A percentile compares a stretch with the other conserved stretches of the same genome.
phyloP scores from a whole-genome alignment of 2,888 invertebrate species.

The Serripes groenlandicus region DNA sequence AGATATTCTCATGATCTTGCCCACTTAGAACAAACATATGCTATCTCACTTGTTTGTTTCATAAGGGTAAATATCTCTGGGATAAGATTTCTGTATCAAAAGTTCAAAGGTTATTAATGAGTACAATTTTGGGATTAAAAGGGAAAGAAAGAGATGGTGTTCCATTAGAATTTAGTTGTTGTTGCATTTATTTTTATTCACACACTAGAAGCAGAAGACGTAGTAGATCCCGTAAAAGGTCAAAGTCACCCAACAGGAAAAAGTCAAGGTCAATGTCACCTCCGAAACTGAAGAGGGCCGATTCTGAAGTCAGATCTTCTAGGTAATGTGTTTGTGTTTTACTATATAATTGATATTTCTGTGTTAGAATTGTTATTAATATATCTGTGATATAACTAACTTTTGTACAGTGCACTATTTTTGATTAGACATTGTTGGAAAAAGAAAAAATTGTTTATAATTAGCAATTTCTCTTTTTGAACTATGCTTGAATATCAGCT shows the following conservation, averaged over 20 bases:
- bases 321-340: slow-evolving; percentile 33
- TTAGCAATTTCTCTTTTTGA: too few relatives aligned
- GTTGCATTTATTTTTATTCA: too few relatives aligned
- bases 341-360: background rate
- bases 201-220: slow-evolving; percentile 29
- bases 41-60: background rate
- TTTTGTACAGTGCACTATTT: too few relatives aligned
- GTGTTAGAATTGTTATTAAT: background rate
- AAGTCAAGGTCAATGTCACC: slow-evolving; percentile 76
- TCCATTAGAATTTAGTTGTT: too few relatives aligned
- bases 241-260: slow-evolving; percentile 48
- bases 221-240: slow-evolving; percentile 50
- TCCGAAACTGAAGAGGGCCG: slow-evolving; percentile 75
- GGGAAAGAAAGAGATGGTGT: too few relatives aligned
- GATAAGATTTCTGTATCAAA: background rate
- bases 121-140: too few relatives aligned
- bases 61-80: background rate
- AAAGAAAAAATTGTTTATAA: background rate
- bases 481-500: too few relatives aligned
- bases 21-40: background rate
- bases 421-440: background rate
- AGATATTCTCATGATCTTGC: too few relatives aligned
- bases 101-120: too few relatives aligned
- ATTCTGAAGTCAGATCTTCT: slow-evolving; percentile 58
- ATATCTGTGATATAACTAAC: background rate